Evolutionary conservation across 2,797 vertebrate genomes (phyloP).

Genomic region (Paedocypris micromegethes): DNA sequence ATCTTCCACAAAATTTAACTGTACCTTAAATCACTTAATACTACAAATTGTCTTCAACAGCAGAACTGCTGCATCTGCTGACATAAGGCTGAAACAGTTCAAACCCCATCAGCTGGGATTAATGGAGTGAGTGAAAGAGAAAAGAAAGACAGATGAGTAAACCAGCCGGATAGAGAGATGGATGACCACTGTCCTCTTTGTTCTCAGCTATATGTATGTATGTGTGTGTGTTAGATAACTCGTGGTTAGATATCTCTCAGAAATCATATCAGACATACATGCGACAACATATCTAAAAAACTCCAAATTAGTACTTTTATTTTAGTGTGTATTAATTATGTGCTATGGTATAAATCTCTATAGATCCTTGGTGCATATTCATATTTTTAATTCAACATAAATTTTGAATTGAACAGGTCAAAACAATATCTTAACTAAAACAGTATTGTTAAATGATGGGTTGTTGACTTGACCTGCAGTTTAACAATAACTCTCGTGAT

Average conservation of each 20-base stretch:
- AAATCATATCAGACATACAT: conserved; percentile 14
- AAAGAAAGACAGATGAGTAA: conserved; percentile 32
- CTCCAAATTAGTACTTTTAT: no score
- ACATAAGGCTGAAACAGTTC: conserved; percentile 28
- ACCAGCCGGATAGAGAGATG: conserved; percentile 32
- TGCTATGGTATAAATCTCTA: no score
- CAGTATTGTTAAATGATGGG: no score
- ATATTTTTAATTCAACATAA: no score
- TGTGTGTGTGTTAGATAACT: conserved; percentile 22
- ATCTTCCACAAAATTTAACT: conserved; percentile 8
- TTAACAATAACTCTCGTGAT: background rate
- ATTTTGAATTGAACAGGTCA: no score
- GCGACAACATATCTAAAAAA: no score
- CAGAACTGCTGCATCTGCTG: conserved; percentile 17
- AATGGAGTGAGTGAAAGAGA: conserved; percentile 34
- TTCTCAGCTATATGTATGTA: conserved; percentile 7
- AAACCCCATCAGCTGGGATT: conserved; percentile 24
- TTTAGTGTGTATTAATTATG: no score
- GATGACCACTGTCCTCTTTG: conserved; percentile 17
- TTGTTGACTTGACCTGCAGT: background rate
- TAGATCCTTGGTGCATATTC: no score
- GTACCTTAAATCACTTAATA: conserved; percentile 14
- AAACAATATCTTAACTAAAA: no score
- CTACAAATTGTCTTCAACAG: conserved; percentile 1
- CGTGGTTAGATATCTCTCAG: conserved; percentile 12